Evolutionary conservation across 53 echinoderm and acorn worm genomes (phyloP).

Genomic region (Hippasteria phrygiana): DNA sequence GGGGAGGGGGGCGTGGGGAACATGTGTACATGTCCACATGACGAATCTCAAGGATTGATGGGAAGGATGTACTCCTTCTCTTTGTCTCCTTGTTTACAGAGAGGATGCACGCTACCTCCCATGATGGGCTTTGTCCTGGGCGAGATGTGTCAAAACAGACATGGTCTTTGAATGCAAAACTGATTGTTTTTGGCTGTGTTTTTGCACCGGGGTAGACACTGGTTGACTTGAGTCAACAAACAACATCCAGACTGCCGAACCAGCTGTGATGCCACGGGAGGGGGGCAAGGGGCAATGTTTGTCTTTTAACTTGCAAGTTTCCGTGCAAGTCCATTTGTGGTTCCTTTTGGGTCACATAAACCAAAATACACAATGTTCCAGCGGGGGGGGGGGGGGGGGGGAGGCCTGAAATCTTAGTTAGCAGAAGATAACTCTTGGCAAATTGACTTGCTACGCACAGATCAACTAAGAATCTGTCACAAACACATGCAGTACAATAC

Average conservation of each 20-base stretch:
- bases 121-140: neutral
- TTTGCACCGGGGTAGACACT: neutral
- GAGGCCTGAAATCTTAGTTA: no score
- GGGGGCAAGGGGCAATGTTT: no score
- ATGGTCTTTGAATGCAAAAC: neutral
- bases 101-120: neutral
- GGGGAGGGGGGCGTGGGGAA: neutral
- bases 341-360: no score
- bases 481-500: no score
- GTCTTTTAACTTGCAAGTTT: no score
- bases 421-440: no score
- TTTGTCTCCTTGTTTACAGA: conserved; percentile 11
- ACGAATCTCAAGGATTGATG: neutral
- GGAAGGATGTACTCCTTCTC: neutral
- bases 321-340: no score
- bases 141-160: neutral
- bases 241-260: neutral
- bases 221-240: conserved; percentile 7
- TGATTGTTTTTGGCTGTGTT: neutral
- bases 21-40: neutral
- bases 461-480: no score
- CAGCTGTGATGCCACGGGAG: no score
- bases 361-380: no score
- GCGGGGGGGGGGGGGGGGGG: no score
- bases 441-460: no score